Conservation (phyloP, 2,113 vertebrate genomes). For the Brachypodius melanocephalos region DNA sequence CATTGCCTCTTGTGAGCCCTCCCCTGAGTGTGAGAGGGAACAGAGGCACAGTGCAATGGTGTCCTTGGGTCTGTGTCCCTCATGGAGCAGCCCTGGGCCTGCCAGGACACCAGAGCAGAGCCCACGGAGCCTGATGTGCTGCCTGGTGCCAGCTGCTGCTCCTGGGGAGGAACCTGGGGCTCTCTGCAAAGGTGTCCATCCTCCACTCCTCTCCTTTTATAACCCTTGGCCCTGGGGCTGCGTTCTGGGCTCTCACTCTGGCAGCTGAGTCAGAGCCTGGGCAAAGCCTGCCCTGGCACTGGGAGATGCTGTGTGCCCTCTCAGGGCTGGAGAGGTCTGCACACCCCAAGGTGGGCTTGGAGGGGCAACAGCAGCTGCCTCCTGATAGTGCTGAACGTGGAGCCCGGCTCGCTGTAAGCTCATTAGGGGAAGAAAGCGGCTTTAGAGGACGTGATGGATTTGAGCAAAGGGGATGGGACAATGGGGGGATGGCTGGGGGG, state of each 20-base stretch:
- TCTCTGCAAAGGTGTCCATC: not conserved
- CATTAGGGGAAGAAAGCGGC: constrained; percentile 41
- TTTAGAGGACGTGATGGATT: not conserved
- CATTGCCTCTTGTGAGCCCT: not conserved
- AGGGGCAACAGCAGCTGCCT: not conserved
- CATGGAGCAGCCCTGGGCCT: fast-evolving
- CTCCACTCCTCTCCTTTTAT: not conserved
- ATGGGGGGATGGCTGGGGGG: not conserved
- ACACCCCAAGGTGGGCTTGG: not conserved
- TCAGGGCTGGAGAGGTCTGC: not conserved
- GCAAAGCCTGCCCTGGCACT: fast-evolving
- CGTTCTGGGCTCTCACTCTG: not conserved
- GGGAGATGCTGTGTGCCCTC: not conserved
- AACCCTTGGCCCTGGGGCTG: not conserved
- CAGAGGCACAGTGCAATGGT: fast-evolving
- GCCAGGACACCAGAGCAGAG: not conserved
- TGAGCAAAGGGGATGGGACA: not conserved
- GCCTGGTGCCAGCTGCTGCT: not conserved
- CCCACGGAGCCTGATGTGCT: not conserved
- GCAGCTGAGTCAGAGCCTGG: not conserved
- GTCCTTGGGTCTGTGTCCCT: not conserved
- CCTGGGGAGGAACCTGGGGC: not conserved
- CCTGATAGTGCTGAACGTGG: not conserved
- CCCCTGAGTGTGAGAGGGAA: not conserved
- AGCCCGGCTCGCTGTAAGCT: not conserved